phyloP scores from a whole-genome alignment of 2,888 invertebrate genomes.

The Tricholauxania praeusta region DNA sequence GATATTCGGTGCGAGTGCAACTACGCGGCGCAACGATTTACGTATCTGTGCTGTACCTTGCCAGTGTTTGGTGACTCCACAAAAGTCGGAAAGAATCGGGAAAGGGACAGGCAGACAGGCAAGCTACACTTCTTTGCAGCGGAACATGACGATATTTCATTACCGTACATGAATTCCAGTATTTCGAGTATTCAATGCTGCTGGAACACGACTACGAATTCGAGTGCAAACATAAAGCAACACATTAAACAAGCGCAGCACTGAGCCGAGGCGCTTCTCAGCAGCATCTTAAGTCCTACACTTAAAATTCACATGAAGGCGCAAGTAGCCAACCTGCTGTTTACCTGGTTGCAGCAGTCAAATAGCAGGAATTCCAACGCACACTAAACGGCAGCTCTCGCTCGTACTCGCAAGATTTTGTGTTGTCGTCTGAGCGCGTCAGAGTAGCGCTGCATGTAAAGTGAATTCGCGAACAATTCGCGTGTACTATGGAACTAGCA shows the following conservation, averaged over 20 bases:
- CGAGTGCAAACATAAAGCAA: background rate
- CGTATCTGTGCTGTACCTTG: too few relatives aligned
- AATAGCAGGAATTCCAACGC: slow-evolving; percentile 22
- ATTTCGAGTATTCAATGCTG: slow-evolving; percentile 35
- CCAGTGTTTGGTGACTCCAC: too few relatives aligned
- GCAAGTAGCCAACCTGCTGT: background rate
- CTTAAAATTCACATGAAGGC: slow-evolving; percentile 3
- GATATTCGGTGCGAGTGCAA: too few relatives aligned
- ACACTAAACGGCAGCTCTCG: slow-evolving; percentile 17
- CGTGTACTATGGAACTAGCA: background rate
- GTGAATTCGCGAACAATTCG: background rate
- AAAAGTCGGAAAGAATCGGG: too few relatives aligned
- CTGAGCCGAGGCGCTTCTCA: background rate
- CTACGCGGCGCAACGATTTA: too few relatives aligned
- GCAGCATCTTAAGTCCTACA: slow-evolving; percentile 30
- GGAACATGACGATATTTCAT: slow-evolving; percentile 61
- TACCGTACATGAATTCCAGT: slow-evolving; percentile 45
- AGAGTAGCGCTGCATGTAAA: slow-evolving; percentile 9
- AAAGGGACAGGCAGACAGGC: too few relatives aligned
- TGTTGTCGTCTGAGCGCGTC: background rate
- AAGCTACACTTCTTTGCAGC: slow-evolving; percentile 22
- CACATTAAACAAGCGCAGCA: background rate
- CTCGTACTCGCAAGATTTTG: background rate
- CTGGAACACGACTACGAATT: background rate
- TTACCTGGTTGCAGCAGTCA: background rate